Percentiles rank a stretch among this genome's conserved stretches.
phyloP scores from a whole-genome alignment of 2,113 vertebrate genomes.

The Chionis minor region DNA sequence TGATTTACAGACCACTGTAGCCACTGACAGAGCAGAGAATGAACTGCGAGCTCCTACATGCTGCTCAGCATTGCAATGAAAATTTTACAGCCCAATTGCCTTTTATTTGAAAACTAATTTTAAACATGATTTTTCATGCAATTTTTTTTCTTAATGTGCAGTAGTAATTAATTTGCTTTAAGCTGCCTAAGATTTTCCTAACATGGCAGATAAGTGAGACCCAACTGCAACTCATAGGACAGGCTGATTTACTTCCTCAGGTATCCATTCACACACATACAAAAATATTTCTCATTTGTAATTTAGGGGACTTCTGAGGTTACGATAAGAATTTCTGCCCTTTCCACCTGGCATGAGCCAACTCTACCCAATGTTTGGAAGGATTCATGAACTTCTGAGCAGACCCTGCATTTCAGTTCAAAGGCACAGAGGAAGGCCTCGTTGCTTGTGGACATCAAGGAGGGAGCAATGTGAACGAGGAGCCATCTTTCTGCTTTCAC shows the following conservation, averaged over 20 bases:
- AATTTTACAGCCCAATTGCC: not conserved
- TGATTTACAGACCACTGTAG: not conserved
- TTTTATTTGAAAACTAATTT: constrained; percentile 9
- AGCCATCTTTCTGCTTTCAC: not conserved
- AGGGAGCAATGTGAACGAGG: not conserved
- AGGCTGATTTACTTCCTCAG: not conserved
- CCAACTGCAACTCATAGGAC: not conserved
- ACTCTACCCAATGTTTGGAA: not conserved
- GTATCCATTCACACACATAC: not conserved
- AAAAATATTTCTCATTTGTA: not conserved
- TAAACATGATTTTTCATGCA: not conserved
- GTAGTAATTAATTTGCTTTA: not conserved
- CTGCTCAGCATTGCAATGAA: not conserved
- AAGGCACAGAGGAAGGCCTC: not conserved
- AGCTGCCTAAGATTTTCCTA: not conserved
- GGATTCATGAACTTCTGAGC: not conserved
- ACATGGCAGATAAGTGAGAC: not conserved
- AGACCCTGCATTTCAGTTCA: not conserved
- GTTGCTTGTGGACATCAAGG: not conserved
- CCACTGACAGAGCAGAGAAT: not conserved
- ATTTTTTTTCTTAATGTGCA: not conserved
- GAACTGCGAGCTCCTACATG: not conserved
- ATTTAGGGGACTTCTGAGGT: not conserved
- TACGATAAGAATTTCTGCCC: not conserved
- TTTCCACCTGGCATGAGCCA: not conserved